Percentiles rank a stretch among this genome's conserved stretches.
Evolutionary conservation across 2,888 invertebrate genomes (phyloP).

Genomic region (Drosophila pullipes): DNA sequence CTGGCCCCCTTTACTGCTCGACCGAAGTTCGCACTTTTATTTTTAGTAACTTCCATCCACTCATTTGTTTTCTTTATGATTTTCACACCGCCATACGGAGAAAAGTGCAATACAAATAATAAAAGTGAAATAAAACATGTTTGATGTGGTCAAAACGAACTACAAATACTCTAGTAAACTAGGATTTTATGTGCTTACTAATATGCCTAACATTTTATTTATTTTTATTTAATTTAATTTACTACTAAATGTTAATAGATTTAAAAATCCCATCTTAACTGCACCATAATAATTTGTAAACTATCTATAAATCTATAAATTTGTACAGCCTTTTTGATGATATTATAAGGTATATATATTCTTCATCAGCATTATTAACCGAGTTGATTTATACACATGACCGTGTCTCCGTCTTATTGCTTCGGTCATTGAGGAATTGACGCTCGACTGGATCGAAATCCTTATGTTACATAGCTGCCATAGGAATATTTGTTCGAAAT

Average conservation of each 20-base stretch:
- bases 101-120: conserved; percentile 64
- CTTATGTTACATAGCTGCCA: not conserved
- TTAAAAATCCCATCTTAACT: not conserved
- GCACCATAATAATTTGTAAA: not conserved
- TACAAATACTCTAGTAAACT: conserved; percentile 35
- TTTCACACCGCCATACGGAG: conserved; percentile 56
- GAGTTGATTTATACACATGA: not conserved
- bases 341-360: not conserved
- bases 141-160: not conserved
- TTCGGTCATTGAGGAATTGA: not conserved
- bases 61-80: conserved; percentile 73
- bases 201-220: not conserved
- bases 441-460: not conserved
- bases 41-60: conserved; percentile 67
- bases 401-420: not conserved
- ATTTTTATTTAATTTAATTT: not conserved
- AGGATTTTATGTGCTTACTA: not conserved
- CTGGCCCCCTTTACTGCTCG: conserved; percentile 24
- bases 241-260: not conserved
- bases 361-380: not conserved
- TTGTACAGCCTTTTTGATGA: not conserved
- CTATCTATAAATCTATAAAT: not conserved
- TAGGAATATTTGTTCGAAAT: not conserved
- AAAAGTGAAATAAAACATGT: conserved; percentile 34
- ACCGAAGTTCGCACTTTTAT: conserved; percentile 44